These are phyloP conservation scores for Sinocyclocheilus rhinocerous DNA, from an alignment of 2,113 vertebrate species.

Conservation along the genomic window DNA sequence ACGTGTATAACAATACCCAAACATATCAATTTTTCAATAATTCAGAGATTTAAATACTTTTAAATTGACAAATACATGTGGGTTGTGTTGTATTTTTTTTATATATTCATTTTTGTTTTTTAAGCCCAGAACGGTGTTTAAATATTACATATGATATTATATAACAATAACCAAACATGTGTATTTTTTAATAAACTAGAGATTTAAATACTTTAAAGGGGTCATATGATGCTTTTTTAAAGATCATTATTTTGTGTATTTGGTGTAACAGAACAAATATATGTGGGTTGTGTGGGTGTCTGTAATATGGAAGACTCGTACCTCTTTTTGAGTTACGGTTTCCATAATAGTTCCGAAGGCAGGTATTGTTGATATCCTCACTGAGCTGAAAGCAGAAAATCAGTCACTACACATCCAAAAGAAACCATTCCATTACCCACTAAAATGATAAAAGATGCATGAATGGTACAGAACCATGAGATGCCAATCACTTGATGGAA, in stretches of 20 bases:
- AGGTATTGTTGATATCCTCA: constrained; percentile 97
- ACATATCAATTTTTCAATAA: too few species aligned
- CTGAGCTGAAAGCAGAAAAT: constrained; percentile 85
- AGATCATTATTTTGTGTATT: too few species aligned
- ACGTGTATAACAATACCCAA: too few species aligned
- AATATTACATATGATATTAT: background rate
- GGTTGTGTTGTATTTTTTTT: too few species aligned
- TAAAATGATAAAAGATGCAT: constrained; percentile 18
- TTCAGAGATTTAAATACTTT: too few species aligned
- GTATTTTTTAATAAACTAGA: background rate
- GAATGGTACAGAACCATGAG: constrained; percentile 42
- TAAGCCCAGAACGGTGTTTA: too few species aligned
- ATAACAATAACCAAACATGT: background rate
- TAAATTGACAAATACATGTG: too few species aligned
- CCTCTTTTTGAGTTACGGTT: constrained; percentile 98
- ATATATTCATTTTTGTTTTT: too few species aligned
- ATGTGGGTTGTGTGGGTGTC: background rate
- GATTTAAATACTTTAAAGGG: background rate
- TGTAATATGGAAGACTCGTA: constrained; percentile 62
- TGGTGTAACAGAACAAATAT: too few species aligned
- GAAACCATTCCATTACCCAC: background rate
- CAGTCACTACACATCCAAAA: constrained; percentile 52
- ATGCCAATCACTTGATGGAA: constrained; percentile 48
- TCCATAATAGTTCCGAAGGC: constrained; percentile 99
- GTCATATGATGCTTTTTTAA: too few species aligned